phyloP scores from a whole-genome alignment of 2,888 invertebrate genomes.

The Temnothorax rugatulus region DNA sequence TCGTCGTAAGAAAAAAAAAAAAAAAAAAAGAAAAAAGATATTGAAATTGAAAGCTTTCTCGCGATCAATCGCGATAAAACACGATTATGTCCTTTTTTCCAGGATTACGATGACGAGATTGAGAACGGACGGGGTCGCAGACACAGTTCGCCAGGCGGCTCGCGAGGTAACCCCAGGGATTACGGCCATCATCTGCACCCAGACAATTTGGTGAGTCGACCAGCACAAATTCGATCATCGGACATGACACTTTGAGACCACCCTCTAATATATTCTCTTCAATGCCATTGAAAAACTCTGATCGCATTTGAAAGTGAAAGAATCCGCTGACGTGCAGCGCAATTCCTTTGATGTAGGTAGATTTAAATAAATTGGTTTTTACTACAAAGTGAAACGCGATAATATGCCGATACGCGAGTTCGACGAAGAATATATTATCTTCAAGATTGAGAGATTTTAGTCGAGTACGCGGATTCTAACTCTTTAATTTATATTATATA shows the following conservation, averaged over 20 bases:
- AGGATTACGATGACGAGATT: conserved; percentile 92
- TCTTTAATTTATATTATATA: neutral
- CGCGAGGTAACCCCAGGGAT: conserved; percentile 89
- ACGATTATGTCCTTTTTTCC: conserved; percentile 74
- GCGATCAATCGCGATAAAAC: conserved; percentile 54
- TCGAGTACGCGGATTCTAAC: neutral
- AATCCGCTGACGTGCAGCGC: neutral
- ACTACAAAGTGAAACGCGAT: neutral
- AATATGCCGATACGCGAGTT: neutral
- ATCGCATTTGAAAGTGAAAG: neutral
- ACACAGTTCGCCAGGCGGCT: conserved; percentile 91
- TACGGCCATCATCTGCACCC: conserved; percentile 83
- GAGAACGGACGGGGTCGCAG: conserved; percentile 89
- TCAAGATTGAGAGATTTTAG: neutral
- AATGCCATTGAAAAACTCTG: conserved; percentile 15
- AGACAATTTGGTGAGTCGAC: conserved; percentile 85
- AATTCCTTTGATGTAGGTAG: neutral
- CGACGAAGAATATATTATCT: neutral
- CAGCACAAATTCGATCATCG: conserved; percentile 40
- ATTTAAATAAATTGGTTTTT: neutral
- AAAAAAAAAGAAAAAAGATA: conserved; percentile 8
- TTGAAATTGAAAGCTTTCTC: neutral
- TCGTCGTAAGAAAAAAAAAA: conserved; percentile 14
- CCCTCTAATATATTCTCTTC: conserved; percentile 2
- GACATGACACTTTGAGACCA: conserved; percentile 28